Conservation (phyloP, 2,113 vertebrate genomes). For the Cercopithecus mona region DNA sequence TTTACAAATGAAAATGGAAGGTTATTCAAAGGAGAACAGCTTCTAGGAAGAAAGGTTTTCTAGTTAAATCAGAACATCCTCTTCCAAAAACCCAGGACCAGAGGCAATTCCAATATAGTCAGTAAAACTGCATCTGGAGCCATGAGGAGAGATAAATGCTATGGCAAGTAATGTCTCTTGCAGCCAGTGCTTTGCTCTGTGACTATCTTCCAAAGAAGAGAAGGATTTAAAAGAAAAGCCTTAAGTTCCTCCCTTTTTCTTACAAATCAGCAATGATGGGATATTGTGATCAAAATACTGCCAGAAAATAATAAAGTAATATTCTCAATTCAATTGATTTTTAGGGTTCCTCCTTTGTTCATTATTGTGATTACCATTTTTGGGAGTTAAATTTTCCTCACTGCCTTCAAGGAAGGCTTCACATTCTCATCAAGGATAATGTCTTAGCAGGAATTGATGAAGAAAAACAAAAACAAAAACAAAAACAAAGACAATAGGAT, state of each 20-base stretch:
- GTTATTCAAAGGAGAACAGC: constrained; percentile 60
- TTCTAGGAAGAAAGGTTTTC: constrained; percentile 63
- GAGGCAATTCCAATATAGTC: constrained; percentile 56
- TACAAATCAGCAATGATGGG: not conserved
- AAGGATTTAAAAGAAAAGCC: not conserved
- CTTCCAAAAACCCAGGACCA: constrained; percentile 71
- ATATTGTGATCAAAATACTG: not conserved
- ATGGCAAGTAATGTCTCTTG: constrained; percentile 46
- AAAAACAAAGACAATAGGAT: not conserved
- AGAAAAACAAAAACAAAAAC: not conserved
- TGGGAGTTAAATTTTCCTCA: not conserved
- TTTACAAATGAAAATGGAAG: constrained; percentile 27
- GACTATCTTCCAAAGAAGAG: constrained; percentile 53
- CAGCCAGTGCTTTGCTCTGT: constrained; percentile 48
- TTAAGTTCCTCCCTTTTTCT: not conserved
- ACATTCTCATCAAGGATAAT: not conserved
- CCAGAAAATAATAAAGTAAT: not conserved
- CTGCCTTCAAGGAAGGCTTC: not conserved
- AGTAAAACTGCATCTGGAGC: constrained; percentile 66
- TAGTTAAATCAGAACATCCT: constrained; percentile 3
- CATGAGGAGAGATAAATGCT: constrained; percentile 62
- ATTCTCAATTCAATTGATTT: not conserved
- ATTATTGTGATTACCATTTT: not conserved
- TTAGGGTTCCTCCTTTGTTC: not conserved
- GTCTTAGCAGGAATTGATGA: not conserved